A percentile compares a stretch with the other conserved stretches of the same genome.
Conservation (phyloP, 1,140 invertebrate species). For the Drosophila kohkoa region DNA sequence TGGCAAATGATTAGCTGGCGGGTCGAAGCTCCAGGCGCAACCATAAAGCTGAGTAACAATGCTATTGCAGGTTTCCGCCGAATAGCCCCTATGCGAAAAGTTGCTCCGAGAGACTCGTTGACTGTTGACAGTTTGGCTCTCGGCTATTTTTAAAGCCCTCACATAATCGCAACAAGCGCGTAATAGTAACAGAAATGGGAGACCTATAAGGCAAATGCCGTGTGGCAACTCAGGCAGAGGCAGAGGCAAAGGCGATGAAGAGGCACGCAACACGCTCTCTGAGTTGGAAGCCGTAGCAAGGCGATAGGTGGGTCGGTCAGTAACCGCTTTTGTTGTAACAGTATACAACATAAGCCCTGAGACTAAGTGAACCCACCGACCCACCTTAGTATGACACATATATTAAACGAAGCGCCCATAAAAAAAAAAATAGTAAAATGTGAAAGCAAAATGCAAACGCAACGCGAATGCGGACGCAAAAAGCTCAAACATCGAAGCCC, state of each 20-base stretch:
- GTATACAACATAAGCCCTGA: slow-evolving; percentile 60
- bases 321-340: slow-evolving; percentile 71
- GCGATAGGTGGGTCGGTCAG: slow-evolving; percentile 50
- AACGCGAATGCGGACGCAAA: slow-evolving; percentile 11
- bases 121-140: slow-evolving; percentile 13
- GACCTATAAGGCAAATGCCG: slow-evolving; percentile 13
- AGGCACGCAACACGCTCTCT: slow-evolving; percentile 41
- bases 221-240: slow-evolving; percentile 1
- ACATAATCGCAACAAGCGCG: slow-evolving; percentile 25
- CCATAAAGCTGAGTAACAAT: slow-evolving; percentile 27
- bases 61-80: slow-evolving; percentile 20
- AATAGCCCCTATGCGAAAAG: slow-evolving; percentile 9
- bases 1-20: slow-evolving; percentile 41
- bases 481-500: slow-evolving; percentile 39
- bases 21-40: slow-evolving; percentile 21
- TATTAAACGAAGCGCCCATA: slow-evolving; percentile 51
- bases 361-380: slow-evolving; percentile 35
- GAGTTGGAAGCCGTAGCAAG: slow-evolving; percentile 64
- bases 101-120: background rate
- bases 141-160: slow-evolving; percentile 45
- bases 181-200: slow-evolving; percentile 12
- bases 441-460: slow-evolving; percentile 38
- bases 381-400: slow-evolving; percentile 63
- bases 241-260: background rate
- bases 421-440: slow-evolving; percentile 27